phyloP scores from a whole-genome alignment of 2,797 vertebrate species.

The Acanthiza pusilla region DNA sequence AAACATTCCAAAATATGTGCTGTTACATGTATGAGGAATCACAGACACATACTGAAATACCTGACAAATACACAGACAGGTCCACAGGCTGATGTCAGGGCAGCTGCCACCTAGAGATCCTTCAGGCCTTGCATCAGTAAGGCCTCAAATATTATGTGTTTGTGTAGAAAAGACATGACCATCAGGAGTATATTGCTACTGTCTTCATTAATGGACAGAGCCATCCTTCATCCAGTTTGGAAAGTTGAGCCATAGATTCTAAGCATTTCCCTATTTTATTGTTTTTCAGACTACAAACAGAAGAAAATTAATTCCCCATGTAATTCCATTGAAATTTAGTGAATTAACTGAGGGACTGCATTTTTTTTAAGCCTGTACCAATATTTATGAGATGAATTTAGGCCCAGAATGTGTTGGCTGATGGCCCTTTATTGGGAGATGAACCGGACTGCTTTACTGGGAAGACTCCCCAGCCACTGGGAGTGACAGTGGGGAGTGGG shows the following conservation, averaged over 20 bases:
- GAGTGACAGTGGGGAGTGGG: background rate
- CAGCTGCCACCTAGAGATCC: background rate
- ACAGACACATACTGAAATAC: background rate
- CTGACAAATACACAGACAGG: background rate
- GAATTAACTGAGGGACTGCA: background rate
- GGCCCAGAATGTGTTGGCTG: conserved; percentile 39
- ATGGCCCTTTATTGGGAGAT: conserved; percentile 21
- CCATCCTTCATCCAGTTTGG: background rate
- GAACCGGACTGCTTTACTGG: background rate
- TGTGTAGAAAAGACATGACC: background rate
- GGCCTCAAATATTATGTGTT: background rate
- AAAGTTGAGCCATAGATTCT: background rate
- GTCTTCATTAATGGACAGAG: background rate
- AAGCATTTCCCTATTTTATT: conserved; percentile 22
- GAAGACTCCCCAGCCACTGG: background rate
- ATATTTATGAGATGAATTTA: conserved; percentile 43
- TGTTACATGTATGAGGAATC: background rate
- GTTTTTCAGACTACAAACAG: conserved; percentile 28
- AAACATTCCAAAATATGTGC: background rate
- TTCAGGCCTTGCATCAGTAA: background rate
- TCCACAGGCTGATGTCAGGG: background rate
- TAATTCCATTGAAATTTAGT: conserved; percentile 42
- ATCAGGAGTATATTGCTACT: background rate
- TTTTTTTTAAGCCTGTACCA: conserved; percentile 25
- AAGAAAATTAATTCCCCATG: conserved; percentile 49